These are phyloP conservation scores for Rhodeus uyekii DNA, from an alignment of 2,797 vertebrate species.

Conservation along the genomic window DNA sequence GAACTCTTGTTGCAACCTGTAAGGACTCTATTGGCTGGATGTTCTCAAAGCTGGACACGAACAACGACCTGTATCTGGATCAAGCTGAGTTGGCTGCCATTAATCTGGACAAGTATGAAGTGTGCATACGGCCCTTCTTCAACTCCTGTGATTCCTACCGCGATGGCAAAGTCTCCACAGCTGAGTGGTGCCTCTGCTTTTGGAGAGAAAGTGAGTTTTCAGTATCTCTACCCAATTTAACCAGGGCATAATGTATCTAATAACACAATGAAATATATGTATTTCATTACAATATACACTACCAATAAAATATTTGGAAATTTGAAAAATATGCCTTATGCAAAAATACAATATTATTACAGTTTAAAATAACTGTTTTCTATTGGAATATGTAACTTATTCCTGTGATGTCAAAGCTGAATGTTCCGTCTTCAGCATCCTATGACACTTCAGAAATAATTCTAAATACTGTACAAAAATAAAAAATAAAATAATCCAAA, in stretches of 20 bases:
- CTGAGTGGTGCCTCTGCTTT: slow-evolving; percentile 99
- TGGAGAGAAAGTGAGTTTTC: slow-evolving; percentile 95
- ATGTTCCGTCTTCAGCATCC: background rate
- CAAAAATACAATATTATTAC: background rate
- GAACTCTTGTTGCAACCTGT: slow-evolving; percentile 91
- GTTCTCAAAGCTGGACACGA: slow-evolving; percentile 96
- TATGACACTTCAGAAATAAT: background rate
- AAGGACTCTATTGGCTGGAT: slow-evolving; percentile 99
- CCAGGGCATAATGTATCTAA: background rate
- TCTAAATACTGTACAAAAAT: background rate
- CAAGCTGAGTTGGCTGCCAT: slow-evolving; percentile 90
- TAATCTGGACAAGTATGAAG: slow-evolving; percentile 97
- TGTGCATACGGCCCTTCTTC: slow-evolving; percentile 98
- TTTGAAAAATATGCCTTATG: background rate
- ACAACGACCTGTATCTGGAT: slow-evolving; percentile 91
- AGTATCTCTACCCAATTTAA: background rate
- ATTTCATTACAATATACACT: background rate
- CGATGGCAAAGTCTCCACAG: slow-evolving; percentile 90
- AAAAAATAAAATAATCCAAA: background rate
- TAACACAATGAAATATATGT: background rate
- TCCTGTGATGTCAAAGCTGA: background rate
- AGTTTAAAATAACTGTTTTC: background rate
- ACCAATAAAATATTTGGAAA: background rate
- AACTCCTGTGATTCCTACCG: slow-evolving; percentile 97
- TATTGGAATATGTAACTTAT: background rate